Base-by-base conservation (phyloP, 2,888 invertebrate genomes). In the Synanthedon myopaeformis region DNA sequence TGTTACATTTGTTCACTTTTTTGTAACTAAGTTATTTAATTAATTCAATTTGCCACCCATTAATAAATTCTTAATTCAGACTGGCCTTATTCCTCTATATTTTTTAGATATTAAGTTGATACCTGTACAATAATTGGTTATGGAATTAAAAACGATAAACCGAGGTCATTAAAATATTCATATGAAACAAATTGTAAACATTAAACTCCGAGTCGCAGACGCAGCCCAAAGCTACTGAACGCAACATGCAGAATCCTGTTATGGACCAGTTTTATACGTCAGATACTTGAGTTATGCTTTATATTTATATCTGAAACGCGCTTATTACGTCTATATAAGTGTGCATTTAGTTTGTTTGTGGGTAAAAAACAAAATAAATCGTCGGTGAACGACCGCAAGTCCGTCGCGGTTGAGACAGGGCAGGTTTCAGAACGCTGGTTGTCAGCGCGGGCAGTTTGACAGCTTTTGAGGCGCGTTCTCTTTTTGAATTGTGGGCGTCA, bases 351-450 rank as follows among this genome's bases (percentile, higher is more conserved):
- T 77, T 78, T 76, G 80, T 76, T 80, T 81, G 82, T 76, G 80
- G 82, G 82, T 69, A 83, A 85, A 85, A 84, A 86, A 84, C 78
- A 69, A 84, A 86, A 85, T 77, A 78, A 79, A 75, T 76, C 58
- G 59, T 56, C 74, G 80, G 85, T 85, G 77, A 84, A 80, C 67
- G 83, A 75, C 82, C 84, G 74, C 68, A 57, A 65, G 61, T 63
- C 57, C 62, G 62, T 64, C 71, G 72, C 71, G 70, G 78, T 82
- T 83, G 79, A 72, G 82, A 82, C 67, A 78, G 83, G 82, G 76
- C 77, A 76, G 76, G 79, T 74, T 76, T 67, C 61, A 62, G 69
- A 62, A 65, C 67, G 64, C 56, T 55, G 58, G 56, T 56, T 61
- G 65, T 66, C 66, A 66, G 65, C 60, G 58, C 75, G 76, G 76